Percentiles rank a stretch among this genome's conserved stretches.
phyloP scores from a whole-genome alignment of 1,140 invertebrate genomes.

The Panonychus citri region DNA sequence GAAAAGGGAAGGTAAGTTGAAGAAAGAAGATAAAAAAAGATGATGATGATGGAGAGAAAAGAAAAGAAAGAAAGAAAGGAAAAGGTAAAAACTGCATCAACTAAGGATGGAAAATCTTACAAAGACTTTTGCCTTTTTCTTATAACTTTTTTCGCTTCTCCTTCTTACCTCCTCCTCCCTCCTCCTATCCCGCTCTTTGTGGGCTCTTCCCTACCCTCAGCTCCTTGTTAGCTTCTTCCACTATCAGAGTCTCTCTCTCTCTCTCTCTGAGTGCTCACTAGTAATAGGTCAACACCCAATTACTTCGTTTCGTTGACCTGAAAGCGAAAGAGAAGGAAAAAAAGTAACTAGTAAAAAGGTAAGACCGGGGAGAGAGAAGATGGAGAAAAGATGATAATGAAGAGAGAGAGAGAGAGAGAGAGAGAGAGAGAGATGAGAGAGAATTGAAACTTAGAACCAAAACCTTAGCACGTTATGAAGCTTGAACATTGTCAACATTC shows the following conservation, averaged over 20 bases:
- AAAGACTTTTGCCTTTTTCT: too few species aligned
- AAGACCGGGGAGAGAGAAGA: not conserved
- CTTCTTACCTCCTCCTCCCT: too few species aligned
- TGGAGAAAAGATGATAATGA: not conserved
- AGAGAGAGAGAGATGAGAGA: not conserved
- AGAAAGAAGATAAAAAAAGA: not conserved
- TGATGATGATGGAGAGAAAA: not conserved
- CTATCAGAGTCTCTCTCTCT: not conserved
- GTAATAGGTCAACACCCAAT: not conserved
- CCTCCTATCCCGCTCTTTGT: too few species aligned
- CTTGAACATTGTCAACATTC: not conserved
- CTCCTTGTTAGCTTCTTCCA: too few species aligned
- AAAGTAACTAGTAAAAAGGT: not conserved
- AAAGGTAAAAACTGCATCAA: not conserved
- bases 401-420: constrained; percentile 1
- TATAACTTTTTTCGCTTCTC: too few species aligned
- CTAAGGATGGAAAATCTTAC: too few species aligned
- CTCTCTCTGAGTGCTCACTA: not conserved
- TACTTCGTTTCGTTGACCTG: not conserved
- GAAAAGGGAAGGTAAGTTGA: too few species aligned
- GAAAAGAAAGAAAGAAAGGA: not conserved
- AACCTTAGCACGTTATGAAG: not conserved
- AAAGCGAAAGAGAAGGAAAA: not conserved
- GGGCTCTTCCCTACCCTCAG: too few species aligned
- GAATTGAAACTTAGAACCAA: not conserved